Evolutionary conservation across 2,797 vertebrate genomes (phyloP).

Genomic region (Centroberyx gerrardi): DNA sequence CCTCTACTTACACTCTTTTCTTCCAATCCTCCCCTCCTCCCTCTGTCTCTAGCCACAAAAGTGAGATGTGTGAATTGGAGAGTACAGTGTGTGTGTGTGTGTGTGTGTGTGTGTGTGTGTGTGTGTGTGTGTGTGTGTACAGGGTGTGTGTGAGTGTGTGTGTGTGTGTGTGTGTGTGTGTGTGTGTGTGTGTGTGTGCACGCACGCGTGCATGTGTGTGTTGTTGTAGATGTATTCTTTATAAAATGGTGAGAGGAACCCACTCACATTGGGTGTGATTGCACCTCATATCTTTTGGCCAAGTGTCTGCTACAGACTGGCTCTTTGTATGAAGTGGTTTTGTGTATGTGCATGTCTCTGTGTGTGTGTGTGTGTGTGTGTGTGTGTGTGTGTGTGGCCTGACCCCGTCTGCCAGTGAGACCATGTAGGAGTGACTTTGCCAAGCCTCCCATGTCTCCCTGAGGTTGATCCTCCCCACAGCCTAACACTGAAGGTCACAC

Average conservation of each 20-base stretch:
- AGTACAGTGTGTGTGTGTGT: conserved; percentile 52
- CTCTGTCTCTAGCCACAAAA: conserved; percentile 66
- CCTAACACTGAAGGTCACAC: conserved; percentile 76
- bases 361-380: conserved; percentile 25
- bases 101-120: conserved; percentile 45
- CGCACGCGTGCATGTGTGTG: conserved; percentile 55
- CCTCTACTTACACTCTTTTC: conserved; percentile 31
- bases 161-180: conserved; percentile 56
- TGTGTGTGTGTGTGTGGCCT: conserved; percentile 36
- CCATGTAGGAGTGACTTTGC: conserved; percentile 75
- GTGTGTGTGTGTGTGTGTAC: conserved; percentile 52
- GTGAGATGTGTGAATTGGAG: conserved; percentile 68
- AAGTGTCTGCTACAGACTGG: conserved; percentile 53
- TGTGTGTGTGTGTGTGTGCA: conserved; percentile 44
- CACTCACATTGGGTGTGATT: conserved; percentile 71
- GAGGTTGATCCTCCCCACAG: conserved; percentile 71
- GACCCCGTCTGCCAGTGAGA: conserved; percentile 59
- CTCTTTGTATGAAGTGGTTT: conserved; percentile 41
- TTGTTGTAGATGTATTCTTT: conserved; percentile 51
- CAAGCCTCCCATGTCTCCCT: conserved; percentile 62
- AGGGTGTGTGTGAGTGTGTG: conserved; percentile 55
- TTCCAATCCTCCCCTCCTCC: conserved; percentile 48
- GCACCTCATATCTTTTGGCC: conserved; percentile 65
- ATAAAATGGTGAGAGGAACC: conserved; percentile 54
- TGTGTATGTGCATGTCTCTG: conserved; percentile 27